Evolutionary conservation across 2,113 vertebrate species (phyloP).

Genomic region (Alligator mississippiensis): DNA sequence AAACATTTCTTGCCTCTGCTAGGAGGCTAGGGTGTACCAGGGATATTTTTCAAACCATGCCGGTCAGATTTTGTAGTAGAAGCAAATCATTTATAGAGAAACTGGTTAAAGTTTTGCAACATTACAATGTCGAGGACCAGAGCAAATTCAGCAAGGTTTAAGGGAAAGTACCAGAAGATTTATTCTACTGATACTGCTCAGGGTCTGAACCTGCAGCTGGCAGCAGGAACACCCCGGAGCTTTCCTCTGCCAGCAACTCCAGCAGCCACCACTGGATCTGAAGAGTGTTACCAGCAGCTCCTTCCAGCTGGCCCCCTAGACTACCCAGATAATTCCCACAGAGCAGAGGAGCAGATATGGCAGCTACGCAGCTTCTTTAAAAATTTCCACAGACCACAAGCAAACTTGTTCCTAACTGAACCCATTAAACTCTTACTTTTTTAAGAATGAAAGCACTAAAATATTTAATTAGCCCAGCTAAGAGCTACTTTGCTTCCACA

Average conservation of each 20-base stretch:
- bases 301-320: fast-evolving
- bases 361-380: not conserved
- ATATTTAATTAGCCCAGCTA: not conserved
- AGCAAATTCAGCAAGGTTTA: not conserved
- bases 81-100: not conserved
- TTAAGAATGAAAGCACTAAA: not conserved
- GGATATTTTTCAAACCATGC: not conserved
- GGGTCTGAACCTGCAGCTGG: not conserved
- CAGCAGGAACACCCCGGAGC: not conserved
- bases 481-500: not conserved
- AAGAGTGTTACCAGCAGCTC: fast-evolving
- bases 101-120: not conserved
- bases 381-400: not conserved
- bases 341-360: not conserved
- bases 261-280: not conserved
- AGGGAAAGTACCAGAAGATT: not conserved
- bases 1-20: not conserved
- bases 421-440: not conserved
- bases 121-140: not conserved
- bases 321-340: fast-evolving
- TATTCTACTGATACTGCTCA: not conserved
- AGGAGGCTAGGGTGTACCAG: not conserved
- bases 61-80: not conserved
- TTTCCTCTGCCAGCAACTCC: not conserved
- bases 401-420: not conserved